phyloP scores from a whole-genome alignment of 2,888 invertebrate species.

The Scrobipalpa costella region DNA sequence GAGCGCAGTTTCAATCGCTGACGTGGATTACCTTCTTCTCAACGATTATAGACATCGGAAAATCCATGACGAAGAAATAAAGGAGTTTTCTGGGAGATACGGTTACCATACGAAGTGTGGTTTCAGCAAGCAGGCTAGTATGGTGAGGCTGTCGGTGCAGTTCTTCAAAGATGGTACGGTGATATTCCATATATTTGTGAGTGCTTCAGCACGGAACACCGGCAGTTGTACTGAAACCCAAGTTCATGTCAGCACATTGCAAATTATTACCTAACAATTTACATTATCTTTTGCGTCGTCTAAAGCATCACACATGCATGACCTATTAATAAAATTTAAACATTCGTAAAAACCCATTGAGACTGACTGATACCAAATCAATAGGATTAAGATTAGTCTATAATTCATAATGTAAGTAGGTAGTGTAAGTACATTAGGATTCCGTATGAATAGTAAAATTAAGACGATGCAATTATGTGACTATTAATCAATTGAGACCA shows the following conservation, averaged over 20 bases:
- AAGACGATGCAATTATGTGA: background rate
- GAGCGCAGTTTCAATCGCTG: background rate
- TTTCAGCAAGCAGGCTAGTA: background rate
- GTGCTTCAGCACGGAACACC: background rate
- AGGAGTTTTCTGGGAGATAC: background rate
- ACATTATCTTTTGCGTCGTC: no score
- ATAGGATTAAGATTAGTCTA: no score
- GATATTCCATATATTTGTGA: background rate
- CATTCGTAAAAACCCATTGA: no score
- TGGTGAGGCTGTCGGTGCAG: slow-evolving; percentile 1
- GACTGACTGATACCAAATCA: no score
- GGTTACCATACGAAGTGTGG: background rate
- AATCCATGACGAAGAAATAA: background rate
- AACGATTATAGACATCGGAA: background rate
- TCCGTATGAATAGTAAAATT: background rate
- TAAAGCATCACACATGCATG: no score
- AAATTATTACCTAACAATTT: background rate
- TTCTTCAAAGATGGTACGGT: background rate
- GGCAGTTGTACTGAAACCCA: background rate
- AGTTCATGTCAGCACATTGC: background rate
- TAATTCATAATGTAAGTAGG: no score
- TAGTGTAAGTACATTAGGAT: background rate
- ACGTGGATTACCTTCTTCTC: background rate
- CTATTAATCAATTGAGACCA: background rate
- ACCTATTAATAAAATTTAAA: no score